Conservation (phyloP, 2,888 invertebrate species). For the Pristionchus exspectatus region DNA sequence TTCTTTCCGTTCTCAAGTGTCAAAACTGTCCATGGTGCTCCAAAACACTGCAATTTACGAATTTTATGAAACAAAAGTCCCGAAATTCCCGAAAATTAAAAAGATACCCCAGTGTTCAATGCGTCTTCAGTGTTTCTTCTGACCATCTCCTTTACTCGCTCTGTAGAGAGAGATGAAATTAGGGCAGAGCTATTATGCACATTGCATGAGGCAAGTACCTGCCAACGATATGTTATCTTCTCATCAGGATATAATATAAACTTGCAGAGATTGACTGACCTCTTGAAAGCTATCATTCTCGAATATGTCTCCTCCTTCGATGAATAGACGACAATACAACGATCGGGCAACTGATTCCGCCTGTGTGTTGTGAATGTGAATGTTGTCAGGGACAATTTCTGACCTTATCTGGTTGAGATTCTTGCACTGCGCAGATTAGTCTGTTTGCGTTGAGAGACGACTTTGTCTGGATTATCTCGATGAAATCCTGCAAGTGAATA, state of each 20-base stretch:
- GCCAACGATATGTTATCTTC: neutral
- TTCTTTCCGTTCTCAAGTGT: slow-evolving; percentile 58
- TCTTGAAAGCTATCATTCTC: slow-evolving; percentile 7
- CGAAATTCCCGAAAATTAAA: too few species aligned
- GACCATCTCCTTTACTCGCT: neutral
- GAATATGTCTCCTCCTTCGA: neutral
- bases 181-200: neutral
- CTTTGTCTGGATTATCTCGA: neutral
- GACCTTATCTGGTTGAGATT: slow-evolving; percentile 40
- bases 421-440: slow-evolving; percentile 34
- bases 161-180: neutral
- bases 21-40: slow-evolving; percentile 73
- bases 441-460: neutral
- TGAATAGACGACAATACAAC: neutral
- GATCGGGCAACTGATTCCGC: slow-evolving; percentile 15
- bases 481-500: slow-evolving; percentile 25
- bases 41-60: slow-evolving; percentile 62
- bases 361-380: neutral
- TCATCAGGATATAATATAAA: too few species aligned
- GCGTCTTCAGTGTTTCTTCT: neutral
- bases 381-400: neutral
- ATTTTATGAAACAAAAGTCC: too few species aligned
- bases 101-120: neutral
- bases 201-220: neutral
- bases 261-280: neutral